Percentiles rank a stretch among this genome's conserved stretches.
Evolutionary conservation across 1,140 invertebrate species (phyloP).

Genomic region (Vanessa tameamea): DNA sequence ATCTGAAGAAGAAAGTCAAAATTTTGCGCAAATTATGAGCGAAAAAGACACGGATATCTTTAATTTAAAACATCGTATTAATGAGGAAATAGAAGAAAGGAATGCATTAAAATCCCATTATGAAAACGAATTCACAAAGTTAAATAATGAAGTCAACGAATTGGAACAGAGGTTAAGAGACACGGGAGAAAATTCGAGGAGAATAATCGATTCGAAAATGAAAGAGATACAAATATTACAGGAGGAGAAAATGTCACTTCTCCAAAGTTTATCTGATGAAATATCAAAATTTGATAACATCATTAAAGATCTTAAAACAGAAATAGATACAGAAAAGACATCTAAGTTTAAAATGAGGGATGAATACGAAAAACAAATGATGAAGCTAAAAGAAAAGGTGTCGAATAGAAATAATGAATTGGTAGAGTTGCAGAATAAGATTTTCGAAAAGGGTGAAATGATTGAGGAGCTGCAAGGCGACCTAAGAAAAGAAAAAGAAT

Average conservation of each 20-base stretch:
- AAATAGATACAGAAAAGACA: slow-evolving; percentile 58
- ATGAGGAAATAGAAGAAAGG: slow-evolving; percentile 65
- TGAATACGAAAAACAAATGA: slow-evolving; percentile 66
- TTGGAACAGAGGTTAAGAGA: slow-evolving; percentile 60
- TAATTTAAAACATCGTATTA: slow-evolving; percentile 61
- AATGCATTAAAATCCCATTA: slow-evolving; percentile 52
- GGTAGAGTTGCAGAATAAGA: slow-evolving; percentile 70
- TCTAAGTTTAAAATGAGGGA: slow-evolving; percentile 61
- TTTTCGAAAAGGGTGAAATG: slow-evolving; percentile 63
- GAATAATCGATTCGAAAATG: slow-evolving; percentile 59
- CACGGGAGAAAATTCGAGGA: slow-evolving; percentile 52
- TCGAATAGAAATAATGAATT: slow-evolving; percentile 73
- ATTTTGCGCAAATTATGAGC: slow-evolving; percentile 43
- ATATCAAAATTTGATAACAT: slow-evolving; percentile 59
- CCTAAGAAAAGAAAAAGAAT: slow-evolving; percentile 59
- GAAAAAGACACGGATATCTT: slow-evolving; percentile 60
- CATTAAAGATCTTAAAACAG: slow-evolving; percentile 55
- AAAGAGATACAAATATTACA: slow-evolving; percentile 66
- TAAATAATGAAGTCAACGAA: slow-evolving; percentile 67
- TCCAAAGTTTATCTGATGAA: slow-evolving; percentile 61
- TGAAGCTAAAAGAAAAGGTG: slow-evolving; percentile 72
- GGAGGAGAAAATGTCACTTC: slow-evolving; percentile 64
- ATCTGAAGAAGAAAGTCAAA: slow-evolving; percentile 49
- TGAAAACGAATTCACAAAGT: slow-evolving; percentile 54
- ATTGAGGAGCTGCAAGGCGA: slow-evolving; percentile 61